A percentile compares a stretch with the other conserved stretches of the same genome.
These are phyloP conservation scores for Chamaea fasciata DNA, from an alignment of 2,113 vertebrate genomes.

Conservation along the genomic window DNA sequence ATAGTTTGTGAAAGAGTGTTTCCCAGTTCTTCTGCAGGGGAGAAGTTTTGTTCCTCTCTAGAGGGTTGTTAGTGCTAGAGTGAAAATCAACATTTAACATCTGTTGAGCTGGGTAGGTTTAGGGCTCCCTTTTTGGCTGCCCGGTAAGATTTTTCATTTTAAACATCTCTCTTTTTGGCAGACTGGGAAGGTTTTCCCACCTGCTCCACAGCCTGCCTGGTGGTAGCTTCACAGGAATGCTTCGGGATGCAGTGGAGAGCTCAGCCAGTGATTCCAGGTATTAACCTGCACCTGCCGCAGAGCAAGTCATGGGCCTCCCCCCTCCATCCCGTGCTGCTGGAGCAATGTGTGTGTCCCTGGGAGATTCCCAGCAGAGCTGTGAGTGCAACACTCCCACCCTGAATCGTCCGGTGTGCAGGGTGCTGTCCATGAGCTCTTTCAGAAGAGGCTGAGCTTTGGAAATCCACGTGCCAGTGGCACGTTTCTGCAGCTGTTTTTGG, in stretches of 20 bases:
- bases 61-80: background rate
- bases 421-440: background rate
- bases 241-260: background rate
- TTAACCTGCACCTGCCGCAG: background rate
- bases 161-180: background rate
- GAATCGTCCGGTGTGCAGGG: background rate
- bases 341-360: background rate
- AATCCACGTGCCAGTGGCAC: background rate
- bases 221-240: background rate
- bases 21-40: background rate
- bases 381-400: accelerated
- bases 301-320: background rate
- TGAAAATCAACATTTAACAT: background rate
- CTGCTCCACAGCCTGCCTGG: background rate
- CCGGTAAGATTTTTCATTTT: background rate
- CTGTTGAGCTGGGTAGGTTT: background rate
- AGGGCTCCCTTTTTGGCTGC: background rate
- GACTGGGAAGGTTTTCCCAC: background rate
- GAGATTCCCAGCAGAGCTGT: background rate
- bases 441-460: background rate
- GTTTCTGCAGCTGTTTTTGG: background rate
- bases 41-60: background rate
- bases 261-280: background rate
- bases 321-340: background rate
- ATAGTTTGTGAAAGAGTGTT: background rate